Conservation (phyloP, 2,888 invertebrate genomes). For the Eilema caniola region DNA sequence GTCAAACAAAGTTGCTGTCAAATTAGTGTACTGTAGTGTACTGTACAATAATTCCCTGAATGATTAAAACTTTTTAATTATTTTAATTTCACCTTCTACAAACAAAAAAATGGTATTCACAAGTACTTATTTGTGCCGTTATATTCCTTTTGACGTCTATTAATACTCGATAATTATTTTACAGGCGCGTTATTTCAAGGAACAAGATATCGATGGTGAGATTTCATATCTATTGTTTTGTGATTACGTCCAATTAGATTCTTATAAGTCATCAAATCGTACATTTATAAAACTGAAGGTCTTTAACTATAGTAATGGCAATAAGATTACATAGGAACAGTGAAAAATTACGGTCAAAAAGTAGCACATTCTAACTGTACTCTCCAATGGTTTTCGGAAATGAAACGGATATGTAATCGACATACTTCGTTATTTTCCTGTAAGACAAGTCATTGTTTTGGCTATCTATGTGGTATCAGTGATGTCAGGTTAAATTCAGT, state of each 20-base stretch:
- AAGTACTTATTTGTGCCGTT: neutral
- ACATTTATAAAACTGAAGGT: neutral
- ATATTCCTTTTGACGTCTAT: neutral
- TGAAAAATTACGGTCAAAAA: neutral
- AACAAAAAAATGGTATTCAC: slow-evolving; percentile 33
- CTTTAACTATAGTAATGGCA: neutral
- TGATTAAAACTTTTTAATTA: neutral
- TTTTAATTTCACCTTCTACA: neutral
- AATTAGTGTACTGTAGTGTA: too few species aligned
- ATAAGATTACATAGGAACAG: neutral
- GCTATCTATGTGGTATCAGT: too few species aligned
- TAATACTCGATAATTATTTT: slow-evolving; percentile 59
- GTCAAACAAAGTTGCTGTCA: neutral
- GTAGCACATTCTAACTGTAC: slow-evolving; percentile 12
- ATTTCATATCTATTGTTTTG: slow-evolving; percentile 36
- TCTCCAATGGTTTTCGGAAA: neutral
- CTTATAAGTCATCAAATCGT: neutral
- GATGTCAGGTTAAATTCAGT: too few species aligned
- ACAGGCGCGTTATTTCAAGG: slow-evolving; percentile 97
- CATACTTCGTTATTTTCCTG: too few species aligned
- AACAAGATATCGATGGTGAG: slow-evolving; percentile 98
- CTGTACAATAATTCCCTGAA: neutral
- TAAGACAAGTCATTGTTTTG: too few species aligned
- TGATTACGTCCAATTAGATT: slow-evolving; percentile 4
- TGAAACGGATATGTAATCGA: neutral